Percentiles rank a stretch among this genome's conserved stretches.
phyloP scores from a whole-genome alignment of 2,888 invertebrate species.

The Sphecodes monilicornis region DNA sequence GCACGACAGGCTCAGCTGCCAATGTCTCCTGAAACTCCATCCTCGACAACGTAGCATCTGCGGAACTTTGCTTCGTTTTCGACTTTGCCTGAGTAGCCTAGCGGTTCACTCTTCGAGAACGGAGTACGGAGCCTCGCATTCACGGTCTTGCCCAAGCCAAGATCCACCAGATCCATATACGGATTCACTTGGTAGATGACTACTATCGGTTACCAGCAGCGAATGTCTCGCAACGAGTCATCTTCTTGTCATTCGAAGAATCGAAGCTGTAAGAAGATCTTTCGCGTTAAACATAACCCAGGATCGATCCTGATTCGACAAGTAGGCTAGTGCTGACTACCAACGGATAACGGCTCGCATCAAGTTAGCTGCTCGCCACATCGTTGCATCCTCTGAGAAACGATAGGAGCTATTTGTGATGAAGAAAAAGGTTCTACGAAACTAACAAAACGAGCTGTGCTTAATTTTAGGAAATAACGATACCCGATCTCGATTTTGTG shows the following conservation, averaged over 20 bases:
- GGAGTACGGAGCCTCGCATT: not conserved
- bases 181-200: not conserved
- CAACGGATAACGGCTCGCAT: not conserved
- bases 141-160: not conserved
- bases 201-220: not conserved
- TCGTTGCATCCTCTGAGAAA: not conserved
- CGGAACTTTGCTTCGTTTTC: slow-evolving; percentile 52
- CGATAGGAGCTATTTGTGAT: not conserved
- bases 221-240: not conserved
- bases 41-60: slow-evolving; percentile 78
- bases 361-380: not conserved
- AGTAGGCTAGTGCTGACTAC: not conserved
- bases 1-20: slow-evolving; percentile 76
- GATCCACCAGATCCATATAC: not conserved
- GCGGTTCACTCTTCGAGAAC: not conserved
- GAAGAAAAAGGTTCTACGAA: not conserved
- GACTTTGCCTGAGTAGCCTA: slow-evolving; percentile 56
- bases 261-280: not conserved
- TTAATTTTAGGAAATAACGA: slow-evolving; percentile 3
- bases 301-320: not conserved
- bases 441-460: not conserved
- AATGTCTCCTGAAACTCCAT: slow-evolving; percentile 74
- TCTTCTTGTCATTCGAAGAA: not conserved
- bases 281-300: not conserved
- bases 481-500: not conserved